These are phyloP conservation scores for Ectropis grisescens DNA, from an alignment of 1,140 invertebrate genomes.

Conservation along the genomic window DNA sequence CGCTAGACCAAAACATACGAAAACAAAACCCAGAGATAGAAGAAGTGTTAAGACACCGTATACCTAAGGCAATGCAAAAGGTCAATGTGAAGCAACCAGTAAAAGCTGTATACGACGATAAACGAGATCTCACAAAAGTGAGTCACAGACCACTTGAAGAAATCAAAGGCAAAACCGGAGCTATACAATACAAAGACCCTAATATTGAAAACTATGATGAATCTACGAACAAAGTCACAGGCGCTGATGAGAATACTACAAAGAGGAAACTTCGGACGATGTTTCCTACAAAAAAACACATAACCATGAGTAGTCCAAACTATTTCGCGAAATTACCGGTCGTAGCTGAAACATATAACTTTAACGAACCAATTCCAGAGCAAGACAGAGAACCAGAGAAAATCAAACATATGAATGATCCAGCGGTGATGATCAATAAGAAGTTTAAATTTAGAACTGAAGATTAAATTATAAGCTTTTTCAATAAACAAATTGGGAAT, in stretches of 20 bases:
- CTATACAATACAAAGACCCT: too few relatives aligned
- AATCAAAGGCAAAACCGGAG: conserved; percentile 25
- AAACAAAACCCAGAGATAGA: too few relatives aligned
- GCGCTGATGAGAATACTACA: too few relatives aligned
- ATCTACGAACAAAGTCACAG: too few relatives aligned
- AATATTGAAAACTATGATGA: too few relatives aligned
- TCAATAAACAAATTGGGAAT: too few relatives aligned
- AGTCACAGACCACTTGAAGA: too few relatives aligned
- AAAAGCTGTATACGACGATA: conserved; percentile 2
- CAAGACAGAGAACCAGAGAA: conserved; percentile 32
- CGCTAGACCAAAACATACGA: too few relatives aligned
- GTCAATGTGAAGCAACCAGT: conserved; percentile 1
- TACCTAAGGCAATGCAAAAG: conserved; percentile 1
- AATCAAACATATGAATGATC: conserved; percentile 23
- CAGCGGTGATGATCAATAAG: conserved; percentile 28
- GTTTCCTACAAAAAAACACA: conserved; percentile 26
- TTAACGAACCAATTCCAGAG: conserved; percentile 44
- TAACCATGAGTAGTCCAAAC: conserved; percentile 29
- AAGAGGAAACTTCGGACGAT: conserved; percentile 26
- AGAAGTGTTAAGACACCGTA: background rate
- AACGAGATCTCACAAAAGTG: too few relatives aligned
- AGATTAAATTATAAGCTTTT: too few relatives aligned
- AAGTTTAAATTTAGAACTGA: conserved; percentile 29
- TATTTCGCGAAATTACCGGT: conserved; percentile 32
- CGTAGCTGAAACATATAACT: conserved; percentile 38